These are phyloP conservation scores for Bufo gargarizans DNA, from an alignment of 2,113 vertebrate genomes.

Conservation along the genomic window DNA sequence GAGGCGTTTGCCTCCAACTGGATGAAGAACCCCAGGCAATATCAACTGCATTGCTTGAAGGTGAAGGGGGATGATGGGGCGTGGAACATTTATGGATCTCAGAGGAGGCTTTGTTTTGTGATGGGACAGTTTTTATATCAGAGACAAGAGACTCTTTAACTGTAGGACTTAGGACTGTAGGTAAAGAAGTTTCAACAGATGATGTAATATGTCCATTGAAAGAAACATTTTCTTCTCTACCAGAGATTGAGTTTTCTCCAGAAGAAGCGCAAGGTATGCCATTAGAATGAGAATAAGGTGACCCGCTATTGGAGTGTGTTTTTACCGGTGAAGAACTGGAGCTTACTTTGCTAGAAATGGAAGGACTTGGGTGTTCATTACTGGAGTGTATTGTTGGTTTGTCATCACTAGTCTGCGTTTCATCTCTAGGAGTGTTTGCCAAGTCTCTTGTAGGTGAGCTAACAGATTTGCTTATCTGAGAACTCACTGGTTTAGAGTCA, in stretches of 20 bases:
- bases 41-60: constrained; percentile 63
- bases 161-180: neutral
- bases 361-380: neutral
- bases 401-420: neutral
- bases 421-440: neutral
- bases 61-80: constrained; percentile 55
- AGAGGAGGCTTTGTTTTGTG: neutral
- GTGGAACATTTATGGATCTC: neutral
- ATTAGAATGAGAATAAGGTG: constrained; percentile 1
- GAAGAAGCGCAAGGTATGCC: neutral
- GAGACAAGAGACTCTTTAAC: neutral
- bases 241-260: neutral
- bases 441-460: neutral
- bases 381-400: neutral
- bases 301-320: constrained; percentile 1
- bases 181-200: neutral
- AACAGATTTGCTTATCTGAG: neutral
- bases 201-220: constrained; percentile 39
- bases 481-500: neutral
- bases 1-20: constrained; percentile 10
- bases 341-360: neutral
- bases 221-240: neutral
- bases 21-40: constrained; percentile 58
- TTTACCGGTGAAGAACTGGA: neutral
- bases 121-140: neutral